phyloP scores from a whole-genome alignment of 37 sponge, comb jelly and placozoan species.

The Eunapius fragilis region DNA sequence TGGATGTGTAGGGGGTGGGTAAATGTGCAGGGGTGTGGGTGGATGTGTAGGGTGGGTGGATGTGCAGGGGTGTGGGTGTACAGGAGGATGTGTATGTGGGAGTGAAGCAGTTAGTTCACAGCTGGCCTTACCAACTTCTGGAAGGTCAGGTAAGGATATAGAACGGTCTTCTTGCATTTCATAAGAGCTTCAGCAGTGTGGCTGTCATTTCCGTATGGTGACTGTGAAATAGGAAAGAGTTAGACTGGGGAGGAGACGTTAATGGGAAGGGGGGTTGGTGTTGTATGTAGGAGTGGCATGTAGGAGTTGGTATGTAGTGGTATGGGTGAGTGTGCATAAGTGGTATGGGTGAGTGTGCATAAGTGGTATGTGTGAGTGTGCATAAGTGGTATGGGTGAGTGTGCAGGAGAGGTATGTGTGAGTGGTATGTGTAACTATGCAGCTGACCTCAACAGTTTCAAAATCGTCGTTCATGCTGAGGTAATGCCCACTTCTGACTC shows the following conservation, averaged over 20 bases:
- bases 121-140: conserved; percentile 69
- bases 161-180: conserved; percentile 69
- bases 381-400: too few relatives aligned
- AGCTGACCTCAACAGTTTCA: not conserved
- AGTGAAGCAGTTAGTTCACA: not conserved
- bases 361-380: too few relatives aligned
- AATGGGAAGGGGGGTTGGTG: too few relatives aligned
- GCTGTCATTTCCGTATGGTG: not conserved
- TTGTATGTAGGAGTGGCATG: too few relatives aligned
- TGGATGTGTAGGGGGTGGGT: not conserved
- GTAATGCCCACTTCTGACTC: not conserved
- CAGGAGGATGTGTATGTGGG: not conserved
- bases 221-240: not conserved
- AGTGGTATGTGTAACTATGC: not conserved
- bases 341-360: too few relatives aligned
- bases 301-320: too few relatives aligned
- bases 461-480: not conserved
- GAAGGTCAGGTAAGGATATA: conserved; percentile 59
- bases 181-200: conserved; percentile 45
- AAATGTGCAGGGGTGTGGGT: not conserved
- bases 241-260: not conserved
- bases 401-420: not conserved
- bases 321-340: too few relatives aligned
- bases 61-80: not conserved
- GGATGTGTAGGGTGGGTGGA: not conserved